Conservation (phyloP, 2,113 vertebrate species). For the Etheostoma spectabile region DNA sequence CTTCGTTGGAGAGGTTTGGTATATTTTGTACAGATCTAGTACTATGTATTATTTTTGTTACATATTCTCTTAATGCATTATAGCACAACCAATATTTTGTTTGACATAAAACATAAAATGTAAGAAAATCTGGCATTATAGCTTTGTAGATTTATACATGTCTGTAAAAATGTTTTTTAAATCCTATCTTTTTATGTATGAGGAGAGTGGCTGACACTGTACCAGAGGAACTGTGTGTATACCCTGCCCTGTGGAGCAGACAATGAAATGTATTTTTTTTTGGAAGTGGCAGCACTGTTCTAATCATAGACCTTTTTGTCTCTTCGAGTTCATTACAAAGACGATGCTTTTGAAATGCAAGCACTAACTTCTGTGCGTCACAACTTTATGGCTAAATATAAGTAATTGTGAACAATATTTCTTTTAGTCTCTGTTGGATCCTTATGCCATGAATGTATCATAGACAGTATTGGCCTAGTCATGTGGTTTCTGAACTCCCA, state of each 20-base stretch:
- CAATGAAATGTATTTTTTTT: slow-evolving; percentile 82
- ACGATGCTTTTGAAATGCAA: slow-evolving; percentile 70
- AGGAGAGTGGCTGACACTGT: slow-evolving; percentile 86
- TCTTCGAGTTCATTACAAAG: slow-evolving; percentile 65
- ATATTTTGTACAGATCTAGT: slow-evolving; percentile 86
- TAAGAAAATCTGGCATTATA: slow-evolving; percentile 72
- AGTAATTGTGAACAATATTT: slow-evolving; percentile 51
- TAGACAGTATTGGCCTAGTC: slow-evolving; percentile 31
- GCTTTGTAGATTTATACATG: slow-evolving; percentile 84
- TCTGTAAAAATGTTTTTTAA: slow-evolving; percentile 81
- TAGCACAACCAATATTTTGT: slow-evolving; percentile 81
- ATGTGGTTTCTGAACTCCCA: slow-evolving; percentile 42
- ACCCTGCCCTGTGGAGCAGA: slow-evolving; percentile 89
- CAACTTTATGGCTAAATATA: slow-evolving; percentile 62
- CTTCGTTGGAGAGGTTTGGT: slow-evolving; percentile 76
- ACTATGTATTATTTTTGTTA: slow-evolving; percentile 83
- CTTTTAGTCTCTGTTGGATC: slow-evolving; percentile 38
- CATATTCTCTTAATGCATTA: slow-evolving; percentile 80
- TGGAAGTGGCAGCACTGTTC: slow-evolving; percentile 83
- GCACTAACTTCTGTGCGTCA: slow-evolving; percentile 52
- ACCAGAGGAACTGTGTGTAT: slow-evolving; percentile 86
- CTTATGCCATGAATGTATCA: slow-evolving; percentile 64
- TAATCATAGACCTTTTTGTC: slow-evolving; percentile 73
- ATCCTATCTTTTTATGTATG: slow-evolving; percentile 80
- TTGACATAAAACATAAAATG: slow-evolving; percentile 73